Conservation (phyloP, 2,113 vertebrate species). For the Drymodes brunneopygia region DNA sequence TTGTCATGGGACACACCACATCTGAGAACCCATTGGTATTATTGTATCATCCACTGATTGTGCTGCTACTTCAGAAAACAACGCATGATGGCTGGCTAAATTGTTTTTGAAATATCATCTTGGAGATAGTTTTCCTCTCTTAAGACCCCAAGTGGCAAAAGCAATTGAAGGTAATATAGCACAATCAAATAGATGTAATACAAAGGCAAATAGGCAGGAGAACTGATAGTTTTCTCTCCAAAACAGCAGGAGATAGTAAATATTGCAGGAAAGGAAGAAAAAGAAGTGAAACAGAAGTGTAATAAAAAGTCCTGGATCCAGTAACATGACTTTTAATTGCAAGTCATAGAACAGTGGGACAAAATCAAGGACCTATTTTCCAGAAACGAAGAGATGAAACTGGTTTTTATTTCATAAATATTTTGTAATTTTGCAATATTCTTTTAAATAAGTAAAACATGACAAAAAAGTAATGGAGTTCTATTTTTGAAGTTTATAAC, state of each 20-base stretch:
- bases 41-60: neutral
- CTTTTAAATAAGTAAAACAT: neutral
- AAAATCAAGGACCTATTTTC: neutral
- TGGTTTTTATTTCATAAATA: neutral
- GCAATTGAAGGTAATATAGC: slow-evolving; percentile 21
- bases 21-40: neutral
- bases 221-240: neutral
- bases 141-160: slow-evolving; percentile 25
- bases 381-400: neutral
- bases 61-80: neutral
- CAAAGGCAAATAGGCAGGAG: neutral
- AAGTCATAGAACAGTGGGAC: neutral
- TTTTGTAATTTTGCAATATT: neutral
- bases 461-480: neutral
- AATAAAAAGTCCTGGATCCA: neutral
- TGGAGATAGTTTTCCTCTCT: slow-evolving; percentile 2
- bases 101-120: slow-evolving; percentile 35
- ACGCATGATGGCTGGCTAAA: neutral
- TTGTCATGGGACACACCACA: neutral
- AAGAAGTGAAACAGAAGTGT: neutral
- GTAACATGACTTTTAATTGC: neutral
- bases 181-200: neutral
- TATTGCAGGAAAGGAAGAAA: neutral
- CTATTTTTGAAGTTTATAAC: neutral
- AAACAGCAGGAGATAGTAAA: neutral